Evolutionary conservation across 2,888 invertebrate genomes (phyloP), one percentile per base, ranked within the genome.

Genomic region (Clostera curtula): DNA sequence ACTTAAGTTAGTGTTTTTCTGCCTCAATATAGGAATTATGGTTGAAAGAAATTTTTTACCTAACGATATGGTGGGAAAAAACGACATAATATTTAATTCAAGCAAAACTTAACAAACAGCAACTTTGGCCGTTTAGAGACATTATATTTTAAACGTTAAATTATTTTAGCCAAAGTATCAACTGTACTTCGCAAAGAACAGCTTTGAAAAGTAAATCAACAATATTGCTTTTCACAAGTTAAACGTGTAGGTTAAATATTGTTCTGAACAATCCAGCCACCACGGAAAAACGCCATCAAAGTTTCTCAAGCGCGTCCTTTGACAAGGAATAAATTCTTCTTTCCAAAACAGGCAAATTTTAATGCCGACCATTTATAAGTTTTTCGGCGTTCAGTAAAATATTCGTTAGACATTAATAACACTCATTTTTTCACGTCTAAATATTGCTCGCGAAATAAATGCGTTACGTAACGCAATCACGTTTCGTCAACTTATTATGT

Each of bases 361-460:
- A 51, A 56, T 53, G 47, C 47, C 33, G 13, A 43, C 40, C 49
- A 56, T 57, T 57, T 55, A 53, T 50, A 56, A 55, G 49, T 54
- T 56, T 56, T 49, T 47, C 34, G 46, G 35, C 36, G 48, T 47
- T 45, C 47, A 46, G 49, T 52, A 50, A 56, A 57, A 53, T 54
- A 54, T 57, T 56, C 51, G 43, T 53, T 45, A 47, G 45, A 49
- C 49, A 48, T 56, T 56, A 48, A 53, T 51, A 56, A 53, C 55
- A 45, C 37, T 45, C 40, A 49, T 56, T 58, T 57, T 42, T 49
- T 35, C 34, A 33, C 35, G 40, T 46, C 49, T 30, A 38, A 43
- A 48, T 43, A 47, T 43, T 30, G 41, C 22, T 35, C 31, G 22
- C 38, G 33, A 24, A 42, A 44, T 40, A 55, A 36, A 52, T 39